Base-by-base conservation (phyloP, 2,888 invertebrate species). In the Acanthosepion lycidas region DNA sequence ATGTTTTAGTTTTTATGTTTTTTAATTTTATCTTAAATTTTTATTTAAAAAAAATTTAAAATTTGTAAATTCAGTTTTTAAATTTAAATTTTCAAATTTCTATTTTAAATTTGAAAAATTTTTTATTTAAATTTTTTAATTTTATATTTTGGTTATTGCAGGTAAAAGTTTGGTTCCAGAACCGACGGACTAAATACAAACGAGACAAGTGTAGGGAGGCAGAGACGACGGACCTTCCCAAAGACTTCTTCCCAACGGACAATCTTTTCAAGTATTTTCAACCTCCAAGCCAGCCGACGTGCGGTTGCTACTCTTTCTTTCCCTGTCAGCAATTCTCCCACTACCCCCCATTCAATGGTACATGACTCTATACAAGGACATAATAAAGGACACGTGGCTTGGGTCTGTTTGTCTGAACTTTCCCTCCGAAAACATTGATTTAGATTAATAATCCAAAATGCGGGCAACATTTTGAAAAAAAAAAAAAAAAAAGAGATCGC, bases 101-200 rank as follows among this genome's bases (percentile, higher is more conserved):
- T 42, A 42, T 42, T 42, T 42, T 42, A 42, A 42, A 42, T 42
- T 33, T 33, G 1, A 42, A 42, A 42, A 42, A 42, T 15, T 28
- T 51, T 51, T 15, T 48, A 26, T n/a, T 28, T 9, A 5, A n/a
- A 51, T 93, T 53, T 12, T 4, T 26, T 8, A 9, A 6, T 42
- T 28, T 51, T 48, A 33, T 42, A 42, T 42, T 42, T 42, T 42
- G 2, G 42, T 64, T 91, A 8, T 94, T 94, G 18, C 95, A 97
- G 97, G 96, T 97, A n/a, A 97, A 97, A 95, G 97, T 97, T 42
- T 97, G 97, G 97, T 97, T 97, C 95, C 97, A 97, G 95, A 97
- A 97, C 95, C 95, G 97, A 42, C 95, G 97, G 92, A 97, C 97
- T 33, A 97, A 97, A 95, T 96, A 96, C 95, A 97, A 97, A 95